phyloP scores from a whole-genome alignment of 2,797 vertebrate genomes.

The Halcyon chelicuti region DNA sequence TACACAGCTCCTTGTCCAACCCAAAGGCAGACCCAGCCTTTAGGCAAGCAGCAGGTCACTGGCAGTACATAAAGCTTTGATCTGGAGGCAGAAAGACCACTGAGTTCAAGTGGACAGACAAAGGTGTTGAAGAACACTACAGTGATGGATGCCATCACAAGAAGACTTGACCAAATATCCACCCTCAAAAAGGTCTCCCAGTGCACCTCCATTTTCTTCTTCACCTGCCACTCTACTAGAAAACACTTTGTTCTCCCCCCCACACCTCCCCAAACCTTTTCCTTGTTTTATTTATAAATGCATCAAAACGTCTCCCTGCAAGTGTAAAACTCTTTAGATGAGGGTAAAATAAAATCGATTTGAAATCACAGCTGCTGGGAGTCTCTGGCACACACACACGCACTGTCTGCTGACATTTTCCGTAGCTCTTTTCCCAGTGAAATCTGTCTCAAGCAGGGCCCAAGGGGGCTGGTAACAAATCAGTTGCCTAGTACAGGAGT shows the following conservation, averaged over 20 bases:
- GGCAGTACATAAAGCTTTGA: conserved; percentile 52
- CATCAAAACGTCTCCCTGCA: conserved; percentile 63
- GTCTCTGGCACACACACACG: conserved; percentile 45
- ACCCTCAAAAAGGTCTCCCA: neutral
- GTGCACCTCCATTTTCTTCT: neutral
- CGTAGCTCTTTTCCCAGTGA: conserved; percentile 67
- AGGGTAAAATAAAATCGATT: conserved; percentile 72
- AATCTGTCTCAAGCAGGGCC: conserved; percentile 67
- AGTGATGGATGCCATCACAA: neutral
- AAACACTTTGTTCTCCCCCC: neutral
- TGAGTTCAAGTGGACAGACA: conserved; percentile 60
- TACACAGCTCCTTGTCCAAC: conserved; percentile 83
- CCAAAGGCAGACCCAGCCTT: conserved; percentile 78
- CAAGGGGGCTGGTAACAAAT: conserved; percentile 63
- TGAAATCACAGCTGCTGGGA: conserved; percentile 67
- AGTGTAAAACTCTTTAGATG: conserved; percentile 43
- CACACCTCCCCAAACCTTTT: neutral
- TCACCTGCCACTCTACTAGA: neutral
- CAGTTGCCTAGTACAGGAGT: conserved; percentile 35
- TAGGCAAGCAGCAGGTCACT: conserved; percentile 84
- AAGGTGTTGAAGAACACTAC: neutral
- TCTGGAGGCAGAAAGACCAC: neutral
- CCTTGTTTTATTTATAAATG: conserved; percentile 40
- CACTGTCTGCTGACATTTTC: conserved; percentile 70
- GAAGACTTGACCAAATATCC: neutral